Evolutionary conservation across 2,797 vertebrate genomes (phyloP).

Genomic region (Chaetophractus vellerosus): DNA sequence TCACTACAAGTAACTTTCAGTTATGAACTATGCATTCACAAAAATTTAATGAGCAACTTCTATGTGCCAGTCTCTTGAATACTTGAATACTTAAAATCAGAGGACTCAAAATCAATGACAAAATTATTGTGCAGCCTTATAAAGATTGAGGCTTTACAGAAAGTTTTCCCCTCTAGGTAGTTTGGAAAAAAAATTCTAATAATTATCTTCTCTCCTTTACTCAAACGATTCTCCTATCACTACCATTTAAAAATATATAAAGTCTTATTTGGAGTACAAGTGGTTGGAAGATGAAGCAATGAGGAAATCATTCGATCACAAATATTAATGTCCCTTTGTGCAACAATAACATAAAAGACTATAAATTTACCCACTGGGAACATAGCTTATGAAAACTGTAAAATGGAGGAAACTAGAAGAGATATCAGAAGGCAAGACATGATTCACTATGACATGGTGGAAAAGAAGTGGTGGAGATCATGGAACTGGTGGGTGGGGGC

Average conservation of each 20-base stretch:
- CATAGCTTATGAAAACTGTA: background rate
- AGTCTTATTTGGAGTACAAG: background rate
- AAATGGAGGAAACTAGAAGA: background rate
- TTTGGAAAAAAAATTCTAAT: background rate
- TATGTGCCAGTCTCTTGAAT: no score
- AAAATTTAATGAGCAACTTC: background rate
- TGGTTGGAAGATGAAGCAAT: background rate
- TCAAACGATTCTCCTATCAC: background rate
- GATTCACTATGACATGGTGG: background rate
- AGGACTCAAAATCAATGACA: background rate
- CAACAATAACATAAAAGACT: background rate
- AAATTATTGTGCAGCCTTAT: background rate
- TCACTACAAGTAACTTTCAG: background rate
- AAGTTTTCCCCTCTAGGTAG: background rate
- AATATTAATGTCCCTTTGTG: background rate
- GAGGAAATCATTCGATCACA: background rate
- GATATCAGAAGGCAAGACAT: background rate
- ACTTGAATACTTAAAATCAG: background rate
- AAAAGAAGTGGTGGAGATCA: background rate
- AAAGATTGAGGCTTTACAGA: background rate
- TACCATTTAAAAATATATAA: background rate
- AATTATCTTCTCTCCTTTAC: background rate
- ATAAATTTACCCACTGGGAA: background rate
- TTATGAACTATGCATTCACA: background rate
- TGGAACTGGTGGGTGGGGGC: accelerated